phyloP scores from a whole-genome alignment of 1,140 invertebrate species.

The Probaryconus sp. region DNA sequence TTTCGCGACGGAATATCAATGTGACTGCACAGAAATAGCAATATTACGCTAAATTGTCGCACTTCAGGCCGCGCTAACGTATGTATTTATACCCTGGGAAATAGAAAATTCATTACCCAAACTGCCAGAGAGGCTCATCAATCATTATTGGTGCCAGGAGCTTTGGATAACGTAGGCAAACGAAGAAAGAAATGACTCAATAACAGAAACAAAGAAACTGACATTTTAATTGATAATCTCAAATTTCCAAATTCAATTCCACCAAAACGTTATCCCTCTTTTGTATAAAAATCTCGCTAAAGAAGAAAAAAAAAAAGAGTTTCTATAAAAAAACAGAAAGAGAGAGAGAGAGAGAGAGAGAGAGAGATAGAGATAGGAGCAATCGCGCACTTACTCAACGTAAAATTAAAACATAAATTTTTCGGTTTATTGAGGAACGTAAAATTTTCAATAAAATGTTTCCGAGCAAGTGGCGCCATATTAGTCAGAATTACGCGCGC shows the following conservation, averaged over 20 bases:
- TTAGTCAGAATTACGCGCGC: too few species aligned
- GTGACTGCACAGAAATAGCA: slow-evolving; percentile 72
- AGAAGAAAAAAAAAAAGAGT: too few species aligned
- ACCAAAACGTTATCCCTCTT: too few species aligned
- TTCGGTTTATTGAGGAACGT: slow-evolving; percentile 1
- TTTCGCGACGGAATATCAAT: slow-evolving; percentile 65
- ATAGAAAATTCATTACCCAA: slow-evolving; percentile 38
- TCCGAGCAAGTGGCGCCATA: neutral
- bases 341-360: too few species aligned
- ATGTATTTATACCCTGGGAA: slow-evolving; percentile 22
- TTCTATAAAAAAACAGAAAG: too few species aligned
- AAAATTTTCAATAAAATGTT: neutral
- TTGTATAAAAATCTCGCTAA: too few species aligned
- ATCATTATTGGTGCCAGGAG: slow-evolving; percentile 29
- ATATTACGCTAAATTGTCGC: slow-evolving; percentile 74
- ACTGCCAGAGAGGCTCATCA: slow-evolving; percentile 32
- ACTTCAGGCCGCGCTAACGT: neutral
- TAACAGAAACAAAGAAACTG: slow-evolving; percentile 23
- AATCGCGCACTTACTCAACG: too few species aligned
- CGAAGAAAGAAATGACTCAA: neutral
- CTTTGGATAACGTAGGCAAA: slow-evolving; percentile 9
- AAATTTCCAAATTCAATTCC: too few species aligned
- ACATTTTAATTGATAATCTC: slow-evolving; percentile 44
- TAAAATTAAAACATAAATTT: too few species aligned
- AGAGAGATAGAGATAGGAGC: too few species aligned